Conservation (phyloP, 35 echinoderm and acorn worm species). For the Apostichopus californicus region DNA sequence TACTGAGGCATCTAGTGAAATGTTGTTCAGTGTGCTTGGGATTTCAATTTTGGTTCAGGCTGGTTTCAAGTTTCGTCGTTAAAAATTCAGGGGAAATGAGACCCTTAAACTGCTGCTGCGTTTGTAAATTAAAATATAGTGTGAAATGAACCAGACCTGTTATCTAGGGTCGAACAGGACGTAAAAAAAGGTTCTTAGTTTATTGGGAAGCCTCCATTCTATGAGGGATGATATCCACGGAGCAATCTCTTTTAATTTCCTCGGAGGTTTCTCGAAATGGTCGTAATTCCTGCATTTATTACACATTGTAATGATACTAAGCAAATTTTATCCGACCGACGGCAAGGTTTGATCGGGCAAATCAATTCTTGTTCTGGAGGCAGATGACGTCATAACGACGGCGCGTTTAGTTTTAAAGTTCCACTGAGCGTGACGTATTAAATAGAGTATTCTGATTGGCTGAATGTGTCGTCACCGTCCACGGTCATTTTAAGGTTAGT, state of each 20-base stretch:
- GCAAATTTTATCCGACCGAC: conserved; percentile 14
- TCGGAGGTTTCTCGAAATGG: conserved; percentile 14
- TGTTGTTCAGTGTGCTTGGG: background rate
- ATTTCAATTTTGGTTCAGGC: background rate
- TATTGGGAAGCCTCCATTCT: conserved; percentile 35
- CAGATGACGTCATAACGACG: conserved; percentile 16
- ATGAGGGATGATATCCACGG: background rate
- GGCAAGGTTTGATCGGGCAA: conserved; percentile 30
- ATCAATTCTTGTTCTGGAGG: conserved; percentile 21
- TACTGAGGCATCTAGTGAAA: background rate
- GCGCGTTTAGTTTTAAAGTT: conserved; percentile 16
- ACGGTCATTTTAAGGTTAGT: conserved; percentile 9
- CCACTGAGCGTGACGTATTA: background rate
- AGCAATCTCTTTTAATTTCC: conserved; percentile 51
- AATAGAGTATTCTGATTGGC: background rate
- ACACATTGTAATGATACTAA: conserved; percentile 26
- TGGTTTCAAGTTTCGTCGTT: background rate
- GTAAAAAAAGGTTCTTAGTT: background rate
- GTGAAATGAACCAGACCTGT: conserved; percentile 8
- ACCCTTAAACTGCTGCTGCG: background rate
- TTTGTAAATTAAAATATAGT: conserved; percentile 34
- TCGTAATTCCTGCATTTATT: conserved; percentile 30
- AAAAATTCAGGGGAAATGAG: background rate
- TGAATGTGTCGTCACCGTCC: conserved; percentile 4
- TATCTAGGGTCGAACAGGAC: background rate